Evolutionary conservation across 2,797 vertebrate genomes (phyloP), one percentile per base, ranked within the genome.

Genomic region (Chelon labrosus): DNA sequence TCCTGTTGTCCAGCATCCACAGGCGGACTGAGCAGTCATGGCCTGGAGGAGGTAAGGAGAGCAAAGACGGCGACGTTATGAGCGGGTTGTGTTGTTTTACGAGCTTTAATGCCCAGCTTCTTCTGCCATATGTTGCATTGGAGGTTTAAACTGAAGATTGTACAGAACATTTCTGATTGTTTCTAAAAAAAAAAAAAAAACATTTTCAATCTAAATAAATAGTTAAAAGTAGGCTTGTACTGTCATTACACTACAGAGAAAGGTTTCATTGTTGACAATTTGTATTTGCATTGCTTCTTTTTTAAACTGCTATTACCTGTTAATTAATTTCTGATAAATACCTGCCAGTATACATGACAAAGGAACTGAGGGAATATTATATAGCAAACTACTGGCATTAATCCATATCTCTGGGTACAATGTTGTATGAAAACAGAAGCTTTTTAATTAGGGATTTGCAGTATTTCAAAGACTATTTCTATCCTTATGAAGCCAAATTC

Each of bases 1-100:
- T 97, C 85, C 95, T 95, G 87, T 95, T 97, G 83, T 96, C 96
- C 79, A 97, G 93, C 93, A 96, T 97, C 96, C 97, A 98, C 44
- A 97, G 92, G 27, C 97, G 96, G 88, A 98, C 95, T 0, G 96
- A 98, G 90, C 97, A 97, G 93, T 98, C 97, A 0, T 98, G 96
- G 85, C 97, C 96, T 97, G 84, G 0, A 12, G 42, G 31, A 62
- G 81, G 73, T 44, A 42, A 19, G 53, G 17, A 25, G 56, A 42
- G 39, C 57, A 75, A 67, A 68, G 39, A 50, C 14, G 41, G 17
- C 6, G 31, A 1, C 1, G 19, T 59, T 37, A 52, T 2, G 8
- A 35, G 5, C 5, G 5, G 17, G 17, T 37, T 17, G 41, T 1
- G 6, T 20, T 51, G 17, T 22, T 20, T 14, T 27, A 3, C 7